A percentile compares a stretch with the other conserved stretches of the same genome.
Conservation (phyloP, 2,113 vertebrate genomes). For the Rhinopithecus roxellana region DNA sequence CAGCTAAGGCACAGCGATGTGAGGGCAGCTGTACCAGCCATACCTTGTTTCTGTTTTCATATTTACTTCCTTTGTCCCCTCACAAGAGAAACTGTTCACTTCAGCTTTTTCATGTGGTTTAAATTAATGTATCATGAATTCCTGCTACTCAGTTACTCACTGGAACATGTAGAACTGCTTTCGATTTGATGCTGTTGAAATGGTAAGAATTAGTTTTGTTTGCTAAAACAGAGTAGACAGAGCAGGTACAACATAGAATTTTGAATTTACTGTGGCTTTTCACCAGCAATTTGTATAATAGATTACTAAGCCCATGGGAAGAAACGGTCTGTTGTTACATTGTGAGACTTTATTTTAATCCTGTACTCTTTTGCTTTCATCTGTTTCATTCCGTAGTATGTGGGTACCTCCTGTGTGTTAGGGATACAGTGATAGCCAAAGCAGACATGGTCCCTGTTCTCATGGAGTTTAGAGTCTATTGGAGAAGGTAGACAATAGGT, state of each 20-base stretch:
- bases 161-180: not conserved
- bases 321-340: not conserved
- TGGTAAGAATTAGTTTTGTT: not conserved
- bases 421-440: not conserved
- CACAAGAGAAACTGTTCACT: not conserved
- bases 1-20: not conserved
- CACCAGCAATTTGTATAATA: not conserved
- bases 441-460: not conserved
- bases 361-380: not conserved
- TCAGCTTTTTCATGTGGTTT: not conserved
- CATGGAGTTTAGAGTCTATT: not conserved
- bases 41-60: not conserved
- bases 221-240: not conserved
- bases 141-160: not conserved
- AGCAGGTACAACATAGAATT: not conserved
- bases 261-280: not conserved
- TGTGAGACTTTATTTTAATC: not conserved
- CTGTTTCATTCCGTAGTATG: not conserved
- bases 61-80: not conserved
- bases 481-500: not conserved
- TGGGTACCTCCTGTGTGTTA: not conserved
- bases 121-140: not conserved
- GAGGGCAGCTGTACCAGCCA: not conserved
- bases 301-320: not conserved
- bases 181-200: not conserved